Percentiles rank a stretch among this genome's conserved stretches.
phyloP scores from a whole-genome alignment of 2,113 vertebrate species.

The Embiotoca jacksoni region DNA sequence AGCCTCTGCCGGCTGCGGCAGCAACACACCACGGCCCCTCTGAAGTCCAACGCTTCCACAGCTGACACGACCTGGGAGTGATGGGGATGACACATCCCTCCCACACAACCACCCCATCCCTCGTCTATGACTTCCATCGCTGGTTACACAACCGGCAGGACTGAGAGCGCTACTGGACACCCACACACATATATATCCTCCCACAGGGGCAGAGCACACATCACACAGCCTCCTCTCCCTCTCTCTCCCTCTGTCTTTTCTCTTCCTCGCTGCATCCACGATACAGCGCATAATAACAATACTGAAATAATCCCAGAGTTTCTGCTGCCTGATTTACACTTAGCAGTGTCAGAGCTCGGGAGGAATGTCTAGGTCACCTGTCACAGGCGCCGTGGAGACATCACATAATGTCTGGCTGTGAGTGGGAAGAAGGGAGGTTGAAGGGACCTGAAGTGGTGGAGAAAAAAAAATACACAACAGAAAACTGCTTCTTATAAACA shows the following conservation, averaged over 20 bases:
- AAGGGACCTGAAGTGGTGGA: slow-evolving; percentile 19
- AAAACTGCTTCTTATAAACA: background rate
- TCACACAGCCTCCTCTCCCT: slow-evolving; percentile 59
- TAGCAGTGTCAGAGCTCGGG: slow-evolving; percentile 46
- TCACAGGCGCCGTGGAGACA: slow-evolving; percentile 47
- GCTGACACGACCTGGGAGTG: slow-evolving; percentile 80
- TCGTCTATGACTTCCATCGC: slow-evolving; percentile 80
- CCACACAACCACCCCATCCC: slow-evolving; percentile 78
- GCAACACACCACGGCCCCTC: slow-evolving; percentile 62
- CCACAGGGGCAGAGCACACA: slow-evolving; percentile 74
- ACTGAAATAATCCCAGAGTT: slow-evolving; percentile 55
- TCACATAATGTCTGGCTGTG: slow-evolving; percentile 51
- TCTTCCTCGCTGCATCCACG: slow-evolving; percentile 38
- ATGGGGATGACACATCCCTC: slow-evolving; percentile 84
- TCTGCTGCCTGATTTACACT: slow-evolving; percentile 62
- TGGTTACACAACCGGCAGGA: slow-evolving; percentile 83
- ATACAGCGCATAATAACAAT: slow-evolving; percentile 32
- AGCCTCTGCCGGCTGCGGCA: slow-evolving; percentile 64
- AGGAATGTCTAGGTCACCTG: slow-evolving; percentile 64
- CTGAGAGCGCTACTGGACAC: slow-evolving; percentile 78
- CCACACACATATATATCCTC: slow-evolving; percentile 78
- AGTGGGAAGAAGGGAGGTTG: slow-evolving; percentile 21
- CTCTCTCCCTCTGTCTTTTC: slow-evolving; percentile 21
- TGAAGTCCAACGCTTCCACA: slow-evolving; percentile 82
- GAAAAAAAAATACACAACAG: background rate